phyloP scores from a whole-genome alignment of 2,797 vertebrate genomes.

The Sebastolobus alascanus region DNA sequence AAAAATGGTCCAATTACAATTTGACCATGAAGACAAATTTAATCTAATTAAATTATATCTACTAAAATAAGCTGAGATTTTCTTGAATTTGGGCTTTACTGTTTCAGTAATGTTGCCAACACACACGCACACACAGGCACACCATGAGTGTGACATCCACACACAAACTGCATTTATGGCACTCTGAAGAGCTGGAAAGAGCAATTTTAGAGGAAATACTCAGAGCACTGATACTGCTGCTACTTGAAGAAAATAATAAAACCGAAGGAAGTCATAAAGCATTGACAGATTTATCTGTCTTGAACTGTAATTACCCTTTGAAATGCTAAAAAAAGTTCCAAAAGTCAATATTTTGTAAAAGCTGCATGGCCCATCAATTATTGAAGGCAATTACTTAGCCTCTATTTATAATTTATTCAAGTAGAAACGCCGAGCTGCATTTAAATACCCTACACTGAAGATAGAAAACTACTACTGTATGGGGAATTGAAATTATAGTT shows the following conservation, averaged over 20 bases:
- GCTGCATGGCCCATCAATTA: slow-evolving; percentile 57
- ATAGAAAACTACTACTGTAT: slow-evolving; percentile 39
- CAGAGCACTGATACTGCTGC: slow-evolving; percentile 25
- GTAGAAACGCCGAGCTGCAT: slow-evolving; percentile 35
- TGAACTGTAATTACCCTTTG: slow-evolving; percentile 54
- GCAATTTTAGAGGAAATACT: slow-evolving; percentile 45
- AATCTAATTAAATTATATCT: background rate
- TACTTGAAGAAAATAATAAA: slow-evolving; percentile 35
- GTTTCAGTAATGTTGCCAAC: slow-evolving; percentile 15
- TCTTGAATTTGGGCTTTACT: background rate
- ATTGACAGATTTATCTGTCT: slow-evolving; percentile 52
- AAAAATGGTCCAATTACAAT: background rate
- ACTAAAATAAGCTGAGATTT: background rate
- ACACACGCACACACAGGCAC: slow-evolving; percentile 28
- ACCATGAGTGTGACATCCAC: slow-evolving; percentile 25
- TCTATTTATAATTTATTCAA: slow-evolving; percentile 63
- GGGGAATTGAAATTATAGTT: slow-evolving; percentile 62
- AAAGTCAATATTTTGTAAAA: slow-evolving; percentile 59
- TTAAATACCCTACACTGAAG: slow-evolving; percentile 34
- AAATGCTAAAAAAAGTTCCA: slow-evolving; percentile 31
- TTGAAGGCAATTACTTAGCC: slow-evolving; percentile 55
- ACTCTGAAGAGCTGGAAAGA: slow-evolving; percentile 47
- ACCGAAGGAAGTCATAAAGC: slow-evolving; percentile 31
- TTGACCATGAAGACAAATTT: background rate
- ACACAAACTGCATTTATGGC: slow-evolving; percentile 37